Conservation (phyloP, 2,113 vertebrate species). For the Xenus cinereus region DNA sequence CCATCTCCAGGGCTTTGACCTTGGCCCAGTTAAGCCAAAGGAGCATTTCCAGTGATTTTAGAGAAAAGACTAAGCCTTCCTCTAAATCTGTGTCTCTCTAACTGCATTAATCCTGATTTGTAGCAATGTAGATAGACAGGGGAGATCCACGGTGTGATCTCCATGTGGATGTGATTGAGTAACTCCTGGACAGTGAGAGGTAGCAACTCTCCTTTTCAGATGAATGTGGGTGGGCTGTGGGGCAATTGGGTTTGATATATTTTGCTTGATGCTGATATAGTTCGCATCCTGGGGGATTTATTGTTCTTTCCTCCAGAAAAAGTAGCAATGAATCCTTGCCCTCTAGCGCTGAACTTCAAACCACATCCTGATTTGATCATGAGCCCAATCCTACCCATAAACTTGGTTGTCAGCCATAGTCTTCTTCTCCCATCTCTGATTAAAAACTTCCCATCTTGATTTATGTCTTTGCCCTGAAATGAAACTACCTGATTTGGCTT, state of each 20-base stretch:
- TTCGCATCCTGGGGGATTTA: neutral
- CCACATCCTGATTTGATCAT: neutral
- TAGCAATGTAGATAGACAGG: neutral
- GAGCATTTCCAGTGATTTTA: neutral
- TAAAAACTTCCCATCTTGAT: neutral
- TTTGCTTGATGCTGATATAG: neutral
- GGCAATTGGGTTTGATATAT: neutral
- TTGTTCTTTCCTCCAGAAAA: neutral
- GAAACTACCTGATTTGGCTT: neutral
- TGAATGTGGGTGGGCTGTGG: neutral
- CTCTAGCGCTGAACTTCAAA: neutral
- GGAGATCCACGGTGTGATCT: neutral
- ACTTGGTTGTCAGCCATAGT: neutral
- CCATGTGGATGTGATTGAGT: neutral
- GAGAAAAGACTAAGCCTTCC: neutral
- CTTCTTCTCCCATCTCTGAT: neutral
- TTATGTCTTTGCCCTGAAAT: neutral
- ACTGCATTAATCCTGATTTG: neutral
- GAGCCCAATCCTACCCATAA: neutral
- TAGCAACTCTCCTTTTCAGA: neutral
- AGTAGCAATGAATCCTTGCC: neutral
- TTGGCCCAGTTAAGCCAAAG: neutral
- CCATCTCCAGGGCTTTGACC: neutral
- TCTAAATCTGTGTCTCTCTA: neutral
- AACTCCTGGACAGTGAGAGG: neutral